phyloP scores from a whole-genome alignment of 2,888 invertebrate species.

The Idaea dimidiata region DNA sequence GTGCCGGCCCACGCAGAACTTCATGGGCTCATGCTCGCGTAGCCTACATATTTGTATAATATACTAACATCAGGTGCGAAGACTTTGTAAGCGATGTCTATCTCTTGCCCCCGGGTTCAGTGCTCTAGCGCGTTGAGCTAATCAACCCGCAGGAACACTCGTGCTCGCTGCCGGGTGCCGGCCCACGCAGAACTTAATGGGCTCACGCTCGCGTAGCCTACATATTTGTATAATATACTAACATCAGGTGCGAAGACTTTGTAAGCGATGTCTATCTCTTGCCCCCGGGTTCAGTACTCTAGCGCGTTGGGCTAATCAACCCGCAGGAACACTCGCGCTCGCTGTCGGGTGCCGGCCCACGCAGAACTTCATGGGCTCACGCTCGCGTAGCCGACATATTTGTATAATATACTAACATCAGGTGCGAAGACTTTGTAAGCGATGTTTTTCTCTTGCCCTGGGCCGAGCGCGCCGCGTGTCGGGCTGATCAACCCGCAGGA shows the following conservation, averaged over 20 bases:
- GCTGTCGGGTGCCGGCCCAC: slow-evolving; percentile 26
- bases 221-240: slow-evolving; percentile 9
- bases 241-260: slow-evolving; percentile 49
- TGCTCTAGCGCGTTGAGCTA: too few relatives aligned
- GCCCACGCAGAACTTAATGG: slow-evolving; percentile 30
- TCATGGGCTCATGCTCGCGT: slow-evolving; percentile 38
- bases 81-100: too few relatives aligned
- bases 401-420: slow-evolving; percentile 28
- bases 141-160: too few relatives aligned
- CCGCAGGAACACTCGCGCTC: too few relatives aligned
- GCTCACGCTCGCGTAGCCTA: slow-evolving; percentile 43
- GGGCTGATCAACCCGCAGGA: slow-evolving; percentile 48
- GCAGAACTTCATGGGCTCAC: slow-evolving; percentile 33
- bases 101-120: too few relatives aligned
- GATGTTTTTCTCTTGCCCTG: slow-evolving; percentile 18
- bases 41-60: slow-evolving; percentile 20
- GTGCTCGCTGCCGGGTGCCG: too few relatives aligned
- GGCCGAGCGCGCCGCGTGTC: slow-evolving; percentile 38
- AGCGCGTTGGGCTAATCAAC: too few relatives aligned
- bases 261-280: too few relatives aligned
- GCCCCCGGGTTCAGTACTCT: too few relatives aligned
- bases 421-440: slow-evolving; percentile 47
- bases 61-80: slow-evolving; percentile 44
- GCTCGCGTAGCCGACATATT: slow-evolving; percentile 43
- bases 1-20: slow-evolving; percentile 29